phyloP scores from a whole-genome alignment of 2,888 invertebrate genomes.

The Sisyra nigra region DNA sequence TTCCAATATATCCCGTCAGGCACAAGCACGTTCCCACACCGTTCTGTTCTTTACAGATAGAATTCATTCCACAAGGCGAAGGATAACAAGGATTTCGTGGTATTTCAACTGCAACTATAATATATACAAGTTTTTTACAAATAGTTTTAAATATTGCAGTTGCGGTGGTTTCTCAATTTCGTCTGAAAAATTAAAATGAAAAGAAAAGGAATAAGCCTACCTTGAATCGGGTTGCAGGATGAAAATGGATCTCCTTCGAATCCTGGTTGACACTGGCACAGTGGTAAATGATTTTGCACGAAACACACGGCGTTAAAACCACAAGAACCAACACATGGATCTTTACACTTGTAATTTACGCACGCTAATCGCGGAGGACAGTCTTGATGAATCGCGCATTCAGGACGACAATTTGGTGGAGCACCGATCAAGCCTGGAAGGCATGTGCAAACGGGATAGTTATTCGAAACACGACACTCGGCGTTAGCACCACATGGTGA shows the following conservation, averaged over 20 bases:
- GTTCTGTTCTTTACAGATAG: conserved; percentile 56
- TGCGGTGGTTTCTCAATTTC: background rate
- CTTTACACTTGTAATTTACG: conserved; percentile 50
- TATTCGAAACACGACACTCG: conserved; percentile 44
- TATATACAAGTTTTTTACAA: background rate
- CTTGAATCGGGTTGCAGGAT: conserved; percentile 42
- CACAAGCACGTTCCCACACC: conserved; percentile 65
- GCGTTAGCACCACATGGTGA: conserved; percentile 56
- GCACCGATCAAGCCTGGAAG: conserved; percentile 58
- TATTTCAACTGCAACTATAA: conserved; percentile 29
- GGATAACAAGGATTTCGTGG: conserved; percentile 59
- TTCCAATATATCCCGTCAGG: conserved; percentile 55
- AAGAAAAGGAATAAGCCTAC: conserved; percentile 18
- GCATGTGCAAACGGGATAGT: conserved; percentile 56
- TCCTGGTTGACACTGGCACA: conserved; percentile 56
- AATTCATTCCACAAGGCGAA: conserved; percentile 65
- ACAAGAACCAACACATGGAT: conserved; percentile 62
- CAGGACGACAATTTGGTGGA: conserved; percentile 62
- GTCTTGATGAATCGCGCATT: conserved; percentile 63
- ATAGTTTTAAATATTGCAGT: background rate
- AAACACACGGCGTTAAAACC: conserved; percentile 60
- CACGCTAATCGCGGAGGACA: conserved; percentile 61
- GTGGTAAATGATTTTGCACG: conserved; percentile 58
- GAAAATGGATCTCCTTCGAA: conserved; percentile 67
- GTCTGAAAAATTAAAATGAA: background rate